Base-by-base conservation (phyloP, 2,888 invertebrate genomes). In the Eristalinus sepulchralis region DNA sequence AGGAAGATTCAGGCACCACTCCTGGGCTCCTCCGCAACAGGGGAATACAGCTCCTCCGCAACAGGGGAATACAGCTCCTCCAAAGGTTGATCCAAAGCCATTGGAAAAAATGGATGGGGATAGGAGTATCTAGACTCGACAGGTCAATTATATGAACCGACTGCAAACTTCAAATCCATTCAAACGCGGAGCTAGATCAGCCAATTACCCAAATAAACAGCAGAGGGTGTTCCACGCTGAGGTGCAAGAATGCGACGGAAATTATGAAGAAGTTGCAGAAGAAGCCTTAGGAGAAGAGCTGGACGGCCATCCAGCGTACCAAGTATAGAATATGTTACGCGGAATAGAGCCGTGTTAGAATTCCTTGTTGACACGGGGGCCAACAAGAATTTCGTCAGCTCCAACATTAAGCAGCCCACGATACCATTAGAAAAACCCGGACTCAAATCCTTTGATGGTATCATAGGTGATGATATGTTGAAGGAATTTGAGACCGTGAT, bases 261-360 rank as follows among this genome's bases (percentile, higher is more conserved):
- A 39, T n/a, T 39, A 39, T 4, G n/a, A 39, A n/a, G 39, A 39
- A 13, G 39, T 4, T 2, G n/a, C n/a, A 13, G 39, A 39, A 39
- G 39, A 39, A n/a, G 39, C 39, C 4, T 13, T 39, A 5, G n/a
- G 64, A 33, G 24, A 20, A 63, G 11, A 87, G 47, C 24, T 82
- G 68, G 80, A 88, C n/a, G 80, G 77, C 88, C 79, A 53, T 86
- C 77, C 64, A 81, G 83, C 53, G 20, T 86, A 20, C 79, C 79
- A 31, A 79, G 82, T 59, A 55, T 86, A 86, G 82, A 82, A 36
- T 47, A 47, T n/a, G 47, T 17, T 17, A 47, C 47, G 6, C 47
- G 47, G 47, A 1, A 47, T 17, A 17, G 6, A 0, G 47, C 17
- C 1, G 8, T n/a, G 5, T 17, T 47, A 17, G 17, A 8, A 1